Evolutionary conservation across 2,797 vertebrate species (phyloP), one percentile per base, ranked within the genome.

Genomic region (Bucorvus abyssinicus): DNA sequence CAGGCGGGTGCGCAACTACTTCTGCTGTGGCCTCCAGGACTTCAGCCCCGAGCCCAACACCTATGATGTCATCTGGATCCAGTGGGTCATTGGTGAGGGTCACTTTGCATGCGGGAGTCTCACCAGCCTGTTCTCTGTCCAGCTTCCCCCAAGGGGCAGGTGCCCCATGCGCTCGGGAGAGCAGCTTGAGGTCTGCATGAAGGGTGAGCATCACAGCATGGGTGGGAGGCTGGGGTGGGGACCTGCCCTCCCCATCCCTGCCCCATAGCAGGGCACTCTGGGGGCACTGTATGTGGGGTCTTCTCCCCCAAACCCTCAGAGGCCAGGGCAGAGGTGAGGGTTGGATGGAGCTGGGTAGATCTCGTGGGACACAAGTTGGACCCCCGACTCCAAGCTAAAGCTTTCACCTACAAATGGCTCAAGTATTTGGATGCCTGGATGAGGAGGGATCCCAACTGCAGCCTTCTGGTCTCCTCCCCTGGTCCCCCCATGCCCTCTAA

Each of bases 31-130:
- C 61, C 98, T 99, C 59, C 99, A 99, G 97, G 99, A 99, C 91
- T 99, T 99, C 86, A 96, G 98, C 49, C 99, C 99, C 0, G 98
- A 99, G 97, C 97, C 96, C 1, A 97, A 94, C 53, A 98, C 98
- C 42, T 99, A 99, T 1, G 99, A 99, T 12, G 98, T 99, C 93
- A 99, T 99, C 98, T 99, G 99, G 99, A 99, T 99, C 97, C 99
- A 99, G 98, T 99, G 99, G 99, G 99, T 99, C 83, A 99, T 99
- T 1, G 99, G 99, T 99, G 96, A 98, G 99, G 91, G 42, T 44
- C 1, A 0, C 38, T 36, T 3, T 0, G 12, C 9, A 32, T 7
- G 32, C 1, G 0, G 64, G 50, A 45, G 30, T 40, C 61, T 45
- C 22, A 4, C 36, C 38, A 90, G 34, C n/a, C 69, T 49, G 57